Conservation (phyloP, 2,113 vertebrate genomes). For the Otis tarda region DNA sequence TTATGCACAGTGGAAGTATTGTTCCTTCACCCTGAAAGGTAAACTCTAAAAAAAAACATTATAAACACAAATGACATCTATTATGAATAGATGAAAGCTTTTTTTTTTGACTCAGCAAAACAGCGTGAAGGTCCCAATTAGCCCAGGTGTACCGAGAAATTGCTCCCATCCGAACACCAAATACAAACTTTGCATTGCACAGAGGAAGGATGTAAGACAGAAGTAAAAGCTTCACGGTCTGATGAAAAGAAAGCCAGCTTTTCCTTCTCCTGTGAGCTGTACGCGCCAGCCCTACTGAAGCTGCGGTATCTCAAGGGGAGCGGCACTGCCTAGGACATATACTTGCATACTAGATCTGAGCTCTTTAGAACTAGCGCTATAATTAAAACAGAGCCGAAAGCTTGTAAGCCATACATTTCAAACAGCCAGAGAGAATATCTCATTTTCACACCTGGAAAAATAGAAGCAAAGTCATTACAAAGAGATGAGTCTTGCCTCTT, state of each 20-base stretch:
- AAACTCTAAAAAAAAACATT: not conserved
- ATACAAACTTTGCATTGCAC: not conserved
- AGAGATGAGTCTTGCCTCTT: not conserved
- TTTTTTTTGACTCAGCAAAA: constrained; percentile 39
- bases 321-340: not conserved
- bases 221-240: not conserved
- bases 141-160: constrained; percentile 1
- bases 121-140: not conserved
- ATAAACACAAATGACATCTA: not conserved
- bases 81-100: constrained; percentile 2
- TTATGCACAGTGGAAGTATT: not conserved
- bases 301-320: not conserved
- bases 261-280: not conserved
- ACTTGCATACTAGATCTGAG: not conserved
- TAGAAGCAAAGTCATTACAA: not conserved
- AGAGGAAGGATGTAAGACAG: not conserved
- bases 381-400: constrained; percentile 7
- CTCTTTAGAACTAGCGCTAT: not conserved
- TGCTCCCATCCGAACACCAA: not conserved
- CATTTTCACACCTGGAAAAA: constrained; percentile 26
- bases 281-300: not conserved
- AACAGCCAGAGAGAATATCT: not conserved
- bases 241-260: not conserved
- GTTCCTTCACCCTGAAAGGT: constrained; percentile 27
- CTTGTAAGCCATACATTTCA: not conserved